A percentile compares a stretch with the other conserved stretches of the same genome.
phyloP scores from a whole-genome alignment of 2,113 vertebrate species.

The Abramis brama region DNA sequence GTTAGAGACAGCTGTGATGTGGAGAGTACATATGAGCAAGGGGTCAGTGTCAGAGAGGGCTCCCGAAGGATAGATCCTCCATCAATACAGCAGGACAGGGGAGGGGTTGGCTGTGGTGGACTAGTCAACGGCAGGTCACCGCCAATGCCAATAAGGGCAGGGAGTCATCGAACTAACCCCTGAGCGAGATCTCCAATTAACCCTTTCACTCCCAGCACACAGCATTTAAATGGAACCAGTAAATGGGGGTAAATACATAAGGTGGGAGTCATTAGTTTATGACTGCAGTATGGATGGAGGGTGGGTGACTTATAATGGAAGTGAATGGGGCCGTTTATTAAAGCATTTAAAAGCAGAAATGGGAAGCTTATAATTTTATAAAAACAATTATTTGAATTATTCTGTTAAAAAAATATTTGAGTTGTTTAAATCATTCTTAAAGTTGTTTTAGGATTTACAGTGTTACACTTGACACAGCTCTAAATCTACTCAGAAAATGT shows the following conservation, averaged over 20 bases:
- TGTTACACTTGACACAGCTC: not conserved
- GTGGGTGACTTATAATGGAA: not conserved
- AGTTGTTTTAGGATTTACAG: not conserved
- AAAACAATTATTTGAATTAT: not conserved
- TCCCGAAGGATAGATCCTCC: conserved; percentile 32
- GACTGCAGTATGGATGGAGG: conserved; percentile 62
- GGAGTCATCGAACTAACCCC: conserved; percentile 74
- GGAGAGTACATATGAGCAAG: conserved; percentile 19
- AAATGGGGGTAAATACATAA: conserved; percentile 35
- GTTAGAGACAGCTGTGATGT: conserved; percentile 26
- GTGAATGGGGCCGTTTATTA: not conserved
- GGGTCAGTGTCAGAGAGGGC: conserved; percentile 36
- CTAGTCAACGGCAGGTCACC: conserved; percentile 71
- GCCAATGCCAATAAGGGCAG: conserved; percentile 75
- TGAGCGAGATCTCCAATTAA: conserved; percentile 76
- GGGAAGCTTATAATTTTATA: not conserved
- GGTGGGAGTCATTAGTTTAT: conserved; percentile 26
- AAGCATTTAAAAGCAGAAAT: conserved; percentile 3
- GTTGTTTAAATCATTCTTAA: not conserved
- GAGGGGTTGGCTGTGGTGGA: conserved; percentile 40
- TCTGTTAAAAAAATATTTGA: not conserved
- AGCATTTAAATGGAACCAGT: conserved; percentile 64
- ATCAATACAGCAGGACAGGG: conserved; percentile 33
- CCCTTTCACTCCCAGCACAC: conserved; percentile 67
- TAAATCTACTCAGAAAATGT: not conserved